Evolutionary conservation across 2,888 invertebrate genomes (phyloP), one percentile per base, ranked within the genome.

Genomic region (Folsomia candida): DNA sequence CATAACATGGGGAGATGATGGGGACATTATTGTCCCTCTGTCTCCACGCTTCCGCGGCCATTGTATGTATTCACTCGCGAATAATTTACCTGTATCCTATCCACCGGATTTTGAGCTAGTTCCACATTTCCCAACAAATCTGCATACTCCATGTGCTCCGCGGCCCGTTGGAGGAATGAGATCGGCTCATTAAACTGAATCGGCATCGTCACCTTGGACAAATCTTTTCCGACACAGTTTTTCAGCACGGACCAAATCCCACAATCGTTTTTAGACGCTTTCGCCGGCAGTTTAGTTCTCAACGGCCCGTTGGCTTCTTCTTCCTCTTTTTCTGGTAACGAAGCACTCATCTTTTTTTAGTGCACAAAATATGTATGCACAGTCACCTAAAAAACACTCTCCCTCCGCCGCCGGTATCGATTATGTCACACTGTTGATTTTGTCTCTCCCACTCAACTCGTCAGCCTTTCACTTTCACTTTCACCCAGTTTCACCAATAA

Each of bases 171-270:
- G 54, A 97, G 89, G 85, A 97, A 96, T 81, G 93, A 94, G 74
- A 97, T 86, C 11, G 97, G 97, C 84, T 97, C 97, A 85, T 97
- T 97, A 86, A 97, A 94, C 78, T 93, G 91, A 77, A 97, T 94
- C 74, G 97, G 97, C 94, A 97, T 95, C 51, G 95, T 93, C 84
- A 96, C 94, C 86, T 95, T 95, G 82, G 94, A 94, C 79, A 97
- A 86, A 85, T 97, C 96, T 86, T 92, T 92, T 81, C 93, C 92
- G 80, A 94, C 92, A 84, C 93, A 93, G 85, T 93, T 92, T 86
- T 93, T 94, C 81, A 94, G 86, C 79, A 94, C 92, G 75, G 92
- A 91, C 94, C 94, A 94, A 80, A 94, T 88, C 82, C 91, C 92
- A 85, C 92, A 91, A 83, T 93, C 91, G 84, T 90, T 90, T 68